Conservation (phyloP, 2,113 vertebrate species). For the Acrocephalus arundinaceus region DNA sequence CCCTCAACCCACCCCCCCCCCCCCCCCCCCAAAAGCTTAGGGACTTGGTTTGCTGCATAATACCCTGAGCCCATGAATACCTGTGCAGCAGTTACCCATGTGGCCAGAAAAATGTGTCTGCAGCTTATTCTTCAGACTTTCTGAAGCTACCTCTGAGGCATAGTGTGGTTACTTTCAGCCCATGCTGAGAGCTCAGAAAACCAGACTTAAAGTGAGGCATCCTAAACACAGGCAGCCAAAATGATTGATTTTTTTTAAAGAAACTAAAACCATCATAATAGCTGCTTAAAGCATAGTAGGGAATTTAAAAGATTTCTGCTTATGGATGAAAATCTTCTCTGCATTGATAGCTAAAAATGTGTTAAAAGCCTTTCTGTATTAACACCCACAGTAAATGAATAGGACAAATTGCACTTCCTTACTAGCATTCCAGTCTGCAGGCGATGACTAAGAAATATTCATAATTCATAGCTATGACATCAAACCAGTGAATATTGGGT, state of each 20-base stretch:
- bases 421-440: slow-evolving; percentile 2
- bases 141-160: not conserved
- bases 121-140: not conserved
- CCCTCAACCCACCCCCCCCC: too few relatives aligned
- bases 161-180: not conserved
- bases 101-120: not conserved
- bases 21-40: accelerated
- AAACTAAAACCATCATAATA: not conserved
- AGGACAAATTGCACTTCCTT: slow-evolving; percentile 28
- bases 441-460: slow-evolving; percentile 41
- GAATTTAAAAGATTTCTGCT: not conserved
- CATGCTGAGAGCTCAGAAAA: not conserved
- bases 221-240: not conserved
- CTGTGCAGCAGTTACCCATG: not conserved
- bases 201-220: not conserved
- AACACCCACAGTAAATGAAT: slow-evolving; percentile 43
- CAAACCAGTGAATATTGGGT: not conserved
- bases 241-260: not conserved
- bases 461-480: slow-evolving; percentile 44
- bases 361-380: slow-evolving; percentile 17
- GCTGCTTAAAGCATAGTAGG: slow-evolving; percentile 9
- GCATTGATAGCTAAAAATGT: not conserved
- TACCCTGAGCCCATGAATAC: not conserved
- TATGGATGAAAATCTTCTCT: slow-evolving; percentile 30
- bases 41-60: not conserved